Percentiles rank a stretch among this genome's conserved stretches.
phyloP scores from a whole-genome alignment of 2,797 vertebrate genomes.

The Phrynocephalus guinanensis region DNA sequence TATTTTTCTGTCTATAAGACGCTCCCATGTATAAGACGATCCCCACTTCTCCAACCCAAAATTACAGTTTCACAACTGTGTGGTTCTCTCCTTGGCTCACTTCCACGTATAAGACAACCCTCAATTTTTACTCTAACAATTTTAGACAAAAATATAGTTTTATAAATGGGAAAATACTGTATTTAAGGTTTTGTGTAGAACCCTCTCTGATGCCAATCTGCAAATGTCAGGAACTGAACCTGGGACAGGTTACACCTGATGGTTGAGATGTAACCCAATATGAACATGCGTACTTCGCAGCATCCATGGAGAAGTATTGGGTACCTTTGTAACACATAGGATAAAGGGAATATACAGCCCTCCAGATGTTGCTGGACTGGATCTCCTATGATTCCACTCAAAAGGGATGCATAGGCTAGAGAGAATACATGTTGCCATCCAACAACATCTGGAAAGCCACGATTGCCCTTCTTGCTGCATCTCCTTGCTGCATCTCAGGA shows the following conservation, averaged over 20 bases:
- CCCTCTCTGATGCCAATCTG: neutral
- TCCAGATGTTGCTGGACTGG: neutral
- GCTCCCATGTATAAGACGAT: too few species aligned
- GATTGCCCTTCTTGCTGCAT: neutral
- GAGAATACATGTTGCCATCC: neutral
- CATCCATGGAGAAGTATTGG: neutral
- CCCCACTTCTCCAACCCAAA: too few species aligned
- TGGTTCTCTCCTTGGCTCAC: too few species aligned
- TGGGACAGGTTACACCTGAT: neutral
- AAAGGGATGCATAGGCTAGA: neutral
- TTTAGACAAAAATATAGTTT: too few species aligned
- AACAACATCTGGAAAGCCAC: neutral
- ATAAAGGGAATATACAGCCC: neutral
- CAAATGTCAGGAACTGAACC: neutral
- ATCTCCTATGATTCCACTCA: neutral
- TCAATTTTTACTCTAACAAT: too few species aligned
- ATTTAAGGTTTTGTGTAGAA: neutral
- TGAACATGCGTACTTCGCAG: neutral
- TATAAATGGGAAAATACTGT: too few species aligned
- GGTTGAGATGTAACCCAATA: neutral
- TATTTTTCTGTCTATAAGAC: too few species aligned
- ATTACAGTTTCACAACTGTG: too few species aligned
- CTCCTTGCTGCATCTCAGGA: too few species aligned
- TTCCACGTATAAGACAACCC: too few species aligned
- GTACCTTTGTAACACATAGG: neutral